phyloP scores from a whole-genome alignment of 2,888 invertebrate species.

The Dioctria rufipes region DNA sequence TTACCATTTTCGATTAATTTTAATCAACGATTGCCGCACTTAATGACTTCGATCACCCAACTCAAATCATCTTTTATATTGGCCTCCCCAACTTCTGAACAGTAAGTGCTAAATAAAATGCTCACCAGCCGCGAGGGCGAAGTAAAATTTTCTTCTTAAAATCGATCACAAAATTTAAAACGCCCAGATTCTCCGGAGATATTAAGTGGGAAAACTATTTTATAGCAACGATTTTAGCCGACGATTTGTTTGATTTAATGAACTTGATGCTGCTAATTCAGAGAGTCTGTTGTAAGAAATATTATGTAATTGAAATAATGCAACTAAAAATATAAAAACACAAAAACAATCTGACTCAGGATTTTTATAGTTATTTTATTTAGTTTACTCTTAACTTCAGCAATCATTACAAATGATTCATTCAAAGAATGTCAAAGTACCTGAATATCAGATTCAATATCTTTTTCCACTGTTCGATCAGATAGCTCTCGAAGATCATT shows the following conservation, averaged over 20 bases:
- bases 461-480: constrained; percentile 77
- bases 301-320: too few relatives aligned
- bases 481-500: constrained; percentile 75
- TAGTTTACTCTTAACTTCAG: constrained; percentile 68
- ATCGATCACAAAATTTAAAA: too few relatives aligned
- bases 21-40: constrained; percentile 49
- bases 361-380: constrained; percentile 65
- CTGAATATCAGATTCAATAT: constrained; percentile 76
- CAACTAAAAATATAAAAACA: neutral
- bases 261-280: constrained; percentile 64
- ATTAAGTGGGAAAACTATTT: too few relatives aligned
- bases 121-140: too few relatives aligned
- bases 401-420: constrained; percentile 70
- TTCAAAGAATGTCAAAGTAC: constrained; percentile 72
- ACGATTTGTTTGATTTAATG: constrained; percentile 67
- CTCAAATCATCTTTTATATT: constrained; percentile 38
- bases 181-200: too few relatives aligned
- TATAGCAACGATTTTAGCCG: constrained; percentile 65
- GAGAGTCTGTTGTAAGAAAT: constrained; percentile 62
- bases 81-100: constrained; percentile 7
- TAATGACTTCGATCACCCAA: constrained; percentile 42
- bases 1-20: constrained; percentile 54
- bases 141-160: too few relatives aligned
- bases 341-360: constrained; percentile 65
- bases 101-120: constrained; percentile 18